Base-by-base conservation (phyloP, 2,113 vertebrate species). In the Pygoscelis antarcticus region DNA sequence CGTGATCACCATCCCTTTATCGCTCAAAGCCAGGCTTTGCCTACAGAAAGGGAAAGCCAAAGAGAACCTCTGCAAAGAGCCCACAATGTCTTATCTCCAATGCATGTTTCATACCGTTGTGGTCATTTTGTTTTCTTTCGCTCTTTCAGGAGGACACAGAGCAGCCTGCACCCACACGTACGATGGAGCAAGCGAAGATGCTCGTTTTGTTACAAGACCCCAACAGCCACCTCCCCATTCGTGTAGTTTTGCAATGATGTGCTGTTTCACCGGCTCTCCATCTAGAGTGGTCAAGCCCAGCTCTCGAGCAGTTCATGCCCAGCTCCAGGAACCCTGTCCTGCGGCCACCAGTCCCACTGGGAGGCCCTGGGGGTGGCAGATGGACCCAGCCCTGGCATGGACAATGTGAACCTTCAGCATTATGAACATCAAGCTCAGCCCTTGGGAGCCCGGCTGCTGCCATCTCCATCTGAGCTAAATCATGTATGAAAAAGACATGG, bases 51-150 rank as follows among this genome's bases (percentile, higher is more conserved):
- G 22, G 22, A 71, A 78, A 66, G 47, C 11, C 46, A 57, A 76
- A 44, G 34, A 52, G 51, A 58, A 6, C 11, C 60, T 78, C 78
- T 49, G 46, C 58, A 69, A 60, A 52, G 44, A 78, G 46, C 42
- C 46, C 36, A 17, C 18, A 19, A 6, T 30, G 17, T 19, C 68
- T 92, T 62, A 8, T 20, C 32, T 38, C 42, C 49, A 40, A 1
- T 0, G 16, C 32, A 9, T 3, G 4, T 80, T 58, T 70, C 60
- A 19, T 42, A 13, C 7, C 2, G 0, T 5, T 74, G 22, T 21
- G 13, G 22, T 29, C 3, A 15, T 49, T 80, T 83, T 77, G 20
- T 26, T 93, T 9, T n/a, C 17, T 26, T 71, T 52, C 30, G 11
- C 32, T 40, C 54, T 75, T 71, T 60, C 69, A 84, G 64, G 36